Base-by-base conservation (phyloP, 1,140 invertebrate genomes). In the Bactericera cockerelli region DNA sequence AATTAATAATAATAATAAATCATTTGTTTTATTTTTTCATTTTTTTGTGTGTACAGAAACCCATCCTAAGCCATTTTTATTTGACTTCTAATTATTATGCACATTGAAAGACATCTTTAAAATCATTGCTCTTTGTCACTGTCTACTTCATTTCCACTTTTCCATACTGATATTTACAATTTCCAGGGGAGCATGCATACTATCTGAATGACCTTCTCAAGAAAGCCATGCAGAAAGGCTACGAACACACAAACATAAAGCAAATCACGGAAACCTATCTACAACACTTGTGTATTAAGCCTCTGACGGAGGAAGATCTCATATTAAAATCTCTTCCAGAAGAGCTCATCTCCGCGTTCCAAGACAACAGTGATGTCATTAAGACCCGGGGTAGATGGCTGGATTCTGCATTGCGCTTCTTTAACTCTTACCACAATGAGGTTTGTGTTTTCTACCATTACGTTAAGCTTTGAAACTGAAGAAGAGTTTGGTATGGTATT, bases 311-410 rank as follows among this genome's bases (percentile, higher is more conserved):
- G n/a, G 42, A 49, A 49, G 42, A 49, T 49, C 22, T 49, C 22
- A 49, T 49, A 19, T n/a, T 49, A 16, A 49, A 16, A 49, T 49
- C n/a, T 49, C 42, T 49, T 6, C 42, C 42, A n/a, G 42, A 49
- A 22, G 8, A 49, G n/a, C 42, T 49, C 42, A 49, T 49, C 3
- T 6, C 42, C 4, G 42, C 42, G 4, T 49, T 49, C 42, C n/a
- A 49, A n/a, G 42, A 49, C 4, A 49, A 49, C 22, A 49, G 42
- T 19, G 22, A 16, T 49, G 22, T 19, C 3, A 31, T 31, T 31
- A 49, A 49, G 22, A 49, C 6, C 42, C 6, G 22, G 22, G 4
- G 8, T 10, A 4, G 22, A 49, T 49, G 42, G 42, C 22, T 49
- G n/a, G 19, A 49, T 16, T 49, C 42, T 6, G 42, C 42, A 19